These are phyloP conservation scores for Drosophila mauritiana DNA, from an alignment of 1,140 invertebrate genomes.

Conservation along the genomic window DNA sequence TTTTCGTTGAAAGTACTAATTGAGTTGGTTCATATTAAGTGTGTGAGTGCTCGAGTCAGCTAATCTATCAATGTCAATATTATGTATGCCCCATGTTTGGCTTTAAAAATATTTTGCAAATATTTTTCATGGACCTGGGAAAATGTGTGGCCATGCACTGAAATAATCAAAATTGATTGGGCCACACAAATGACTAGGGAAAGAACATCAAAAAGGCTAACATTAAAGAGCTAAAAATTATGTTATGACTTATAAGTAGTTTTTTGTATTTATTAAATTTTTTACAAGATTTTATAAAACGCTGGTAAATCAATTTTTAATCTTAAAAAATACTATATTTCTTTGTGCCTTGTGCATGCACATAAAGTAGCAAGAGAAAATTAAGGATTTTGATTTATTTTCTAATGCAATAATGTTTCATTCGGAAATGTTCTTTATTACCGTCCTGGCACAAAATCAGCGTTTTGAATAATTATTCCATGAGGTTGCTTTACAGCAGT, in stretches of 20 bases:
- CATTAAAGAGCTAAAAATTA: too few relatives aligned
- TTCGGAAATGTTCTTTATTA: not conserved
- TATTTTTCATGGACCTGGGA: conserved; percentile 11
- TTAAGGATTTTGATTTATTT: too few relatives aligned
- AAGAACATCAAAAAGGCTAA: too few relatives aligned
- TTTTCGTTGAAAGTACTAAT: conserved; percentile 24
- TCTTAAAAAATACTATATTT: too few relatives aligned
- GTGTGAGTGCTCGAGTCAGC: conserved; percentile 4
- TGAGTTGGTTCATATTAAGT: conserved; percentile 16
- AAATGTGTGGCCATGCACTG: conserved; percentile 5
- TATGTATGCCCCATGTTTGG: conserved; percentile 13
- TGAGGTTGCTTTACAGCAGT: conserved; percentile 22
- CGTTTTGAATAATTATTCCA: conserved; percentile 25
- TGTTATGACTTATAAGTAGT: too few relatives aligned
- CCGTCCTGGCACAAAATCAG: not conserved
- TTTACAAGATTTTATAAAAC: too few relatives aligned
- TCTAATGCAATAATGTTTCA: too few relatives aligned
- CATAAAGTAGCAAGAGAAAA: too few relatives aligned
- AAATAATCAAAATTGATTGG: not conserved
- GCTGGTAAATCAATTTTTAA: too few relatives aligned
- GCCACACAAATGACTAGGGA: too few relatives aligned
- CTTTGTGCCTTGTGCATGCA: too few relatives aligned
- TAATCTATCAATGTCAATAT: conserved; percentile 44
- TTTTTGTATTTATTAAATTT: too few relatives aligned
- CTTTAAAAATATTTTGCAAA: conserved; percentile 25